A percentile compares a stretch with the other conserved stretches of the same genome.
Conservation (phyloP, 1,140 invertebrate species). For the Eumaeus atala region DNA sequence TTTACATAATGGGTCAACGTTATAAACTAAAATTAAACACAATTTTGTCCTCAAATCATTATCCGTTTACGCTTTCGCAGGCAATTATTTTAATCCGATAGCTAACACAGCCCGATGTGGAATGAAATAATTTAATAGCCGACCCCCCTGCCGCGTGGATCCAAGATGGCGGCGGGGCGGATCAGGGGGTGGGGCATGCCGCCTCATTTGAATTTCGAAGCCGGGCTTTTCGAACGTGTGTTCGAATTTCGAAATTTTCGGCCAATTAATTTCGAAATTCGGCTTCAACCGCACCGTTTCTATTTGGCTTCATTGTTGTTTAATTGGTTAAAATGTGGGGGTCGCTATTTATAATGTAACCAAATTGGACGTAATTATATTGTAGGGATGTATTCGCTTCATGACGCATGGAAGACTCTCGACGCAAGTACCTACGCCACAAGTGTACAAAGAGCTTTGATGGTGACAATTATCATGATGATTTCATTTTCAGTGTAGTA, state of each 20-base stretch:
- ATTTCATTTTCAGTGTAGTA: no score
- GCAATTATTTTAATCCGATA: slow-evolving; percentile 73
- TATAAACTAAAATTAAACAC: slow-evolving; percentile 37
- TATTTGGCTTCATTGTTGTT: slow-evolving; percentile 47
- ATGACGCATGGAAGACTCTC: no score
- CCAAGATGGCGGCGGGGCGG: slow-evolving; percentile 68
- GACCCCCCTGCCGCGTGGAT: slow-evolving; percentile 43
- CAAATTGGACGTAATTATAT: no score
- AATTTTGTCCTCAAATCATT: slow-evolving; percentile 68
- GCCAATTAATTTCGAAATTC: slow-evolving; percentile 65
- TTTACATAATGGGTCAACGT: no score
- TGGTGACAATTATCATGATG: no score
- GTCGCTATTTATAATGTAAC: not conserved
- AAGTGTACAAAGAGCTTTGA: no score
- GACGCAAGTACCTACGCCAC: no score
- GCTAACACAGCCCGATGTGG: slow-evolving; percentile 58
- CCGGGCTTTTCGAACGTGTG: slow-evolving; percentile 67
- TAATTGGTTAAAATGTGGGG: slow-evolving; percentile 46
- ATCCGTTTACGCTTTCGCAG: slow-evolving; percentile 68
- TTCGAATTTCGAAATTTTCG: slow-evolving; percentile 64
- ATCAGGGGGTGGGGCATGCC: slow-evolving; percentile 59
- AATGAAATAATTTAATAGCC: slow-evolving; percentile 74
- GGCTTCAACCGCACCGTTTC: slow-evolving; percentile 49
- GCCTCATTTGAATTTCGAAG: slow-evolving; percentile 73
- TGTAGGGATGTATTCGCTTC: no score